Evolutionary conservation across 2,797 vertebrate species (phyloP), one percentile per base, ranked within the genome.

Genomic region (Toxotes lorentzi): DNA sequence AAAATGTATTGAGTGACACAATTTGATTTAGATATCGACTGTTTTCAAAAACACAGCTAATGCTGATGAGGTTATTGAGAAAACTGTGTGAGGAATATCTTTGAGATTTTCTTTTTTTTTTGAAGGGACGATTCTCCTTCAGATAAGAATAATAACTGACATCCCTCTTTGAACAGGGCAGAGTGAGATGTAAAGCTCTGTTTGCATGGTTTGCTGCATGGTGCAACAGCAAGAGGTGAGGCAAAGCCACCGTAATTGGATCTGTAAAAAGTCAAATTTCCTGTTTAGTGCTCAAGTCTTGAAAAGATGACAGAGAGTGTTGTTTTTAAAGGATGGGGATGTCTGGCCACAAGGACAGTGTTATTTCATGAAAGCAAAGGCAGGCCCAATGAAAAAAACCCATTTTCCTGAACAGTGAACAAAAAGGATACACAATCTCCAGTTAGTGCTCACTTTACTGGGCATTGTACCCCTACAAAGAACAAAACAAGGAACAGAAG

Each of bases 261-360:
- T 94, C 83, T 82, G 90, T 83, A 88, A 89, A 30, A 91, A 94
- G 90, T 94, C 82, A 91, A 89, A 92, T 93, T 88, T 92, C 88
- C 86, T 92, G 88, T 94, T 92, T 86, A 77, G 71, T 84, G 79
- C 82, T 71, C 48, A 86, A 84, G 84, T 92, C 79, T 86, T 82
- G 83, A 86, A 86, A 93, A 88, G 75, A 91, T 89, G 89, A 91
- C 81, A 86, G 70, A 81, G 83, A 73, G 83, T 81, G 60, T 78
- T 87, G 66, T 89, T 89, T 89, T 86, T 88, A 88, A 83, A 88
- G 81, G 77, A 90, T 80, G 83, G 87, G 71, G 80, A 89, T 86
- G 84, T 89, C 85, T 87, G 85, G 88, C 82, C 74, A 81, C 57
- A 81, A 85, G 82, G 86, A 88, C 69, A 43, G 73, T 79, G 78